These are phyloP conservation scores for Clarias fuscus DNA, from an alignment of 2,797 vertebrate genomes.

Conservation along the genomic window DNA sequence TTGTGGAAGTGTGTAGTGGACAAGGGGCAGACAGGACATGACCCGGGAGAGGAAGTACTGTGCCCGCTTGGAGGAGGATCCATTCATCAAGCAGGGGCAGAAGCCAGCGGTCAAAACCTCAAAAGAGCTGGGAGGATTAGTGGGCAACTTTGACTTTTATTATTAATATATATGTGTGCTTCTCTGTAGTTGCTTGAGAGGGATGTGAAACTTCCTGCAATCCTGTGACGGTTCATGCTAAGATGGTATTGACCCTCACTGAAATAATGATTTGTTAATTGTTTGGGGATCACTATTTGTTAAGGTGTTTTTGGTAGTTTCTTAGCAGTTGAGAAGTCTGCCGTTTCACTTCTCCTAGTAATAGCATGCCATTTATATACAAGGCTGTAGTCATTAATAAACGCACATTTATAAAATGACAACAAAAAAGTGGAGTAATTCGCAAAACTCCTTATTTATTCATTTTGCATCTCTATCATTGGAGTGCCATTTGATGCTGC, in stretches of 20 bases:
- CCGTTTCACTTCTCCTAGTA: background rate
- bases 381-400: background rate
- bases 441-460: background rate
- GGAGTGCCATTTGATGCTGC: slow-evolving; percentile 66
- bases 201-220: background rate
- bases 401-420: background rate
- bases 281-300: background rate
- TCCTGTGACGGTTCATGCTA: background rate
- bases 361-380: background rate
- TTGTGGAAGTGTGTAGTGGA: slow-evolving; percentile 79
- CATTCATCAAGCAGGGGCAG: slow-evolving; percentile 71
- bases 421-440: background rate
- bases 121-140: slow-evolving; percentile 62
- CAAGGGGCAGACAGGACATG: slow-evolving; percentile 79
- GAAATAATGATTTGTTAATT: background rate
- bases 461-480: slow-evolving; percentile 55
- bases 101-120: slow-evolving; percentile 64
- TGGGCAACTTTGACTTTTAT: slow-evolving; percentile 34
- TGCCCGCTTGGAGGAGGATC: slow-evolving; percentile 68
- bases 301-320: background rate
- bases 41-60: slow-evolving; percentile 72
- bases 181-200: slow-evolving; percentile 7
- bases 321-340: background rate
- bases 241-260: background rate
- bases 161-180: slow-evolving; percentile 16